A percentile compares a stretch with the other conserved stretches of the same genome.
These are phyloP conservation scores for Coelogynopora nodosa DNA, from an alignment of 2,888 invertebrate genomes.

Conservation along the genomic window DNA sequence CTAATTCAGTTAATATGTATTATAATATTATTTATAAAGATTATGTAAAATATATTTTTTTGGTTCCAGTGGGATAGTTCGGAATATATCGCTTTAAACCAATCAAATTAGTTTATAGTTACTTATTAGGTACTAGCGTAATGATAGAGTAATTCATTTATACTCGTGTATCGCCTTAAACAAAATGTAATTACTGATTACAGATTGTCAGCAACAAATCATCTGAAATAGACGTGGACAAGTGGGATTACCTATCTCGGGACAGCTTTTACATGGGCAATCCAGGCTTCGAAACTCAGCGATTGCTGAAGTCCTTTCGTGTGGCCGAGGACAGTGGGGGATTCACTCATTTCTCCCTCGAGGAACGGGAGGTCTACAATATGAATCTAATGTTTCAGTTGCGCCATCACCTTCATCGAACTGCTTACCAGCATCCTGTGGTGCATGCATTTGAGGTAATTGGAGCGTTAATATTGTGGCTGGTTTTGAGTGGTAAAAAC, in stretches of 20 bases:
- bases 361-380: not conserved
- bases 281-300: not conserved
- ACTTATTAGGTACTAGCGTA: too few relatives aligned
- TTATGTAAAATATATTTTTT: too few relatives aligned
- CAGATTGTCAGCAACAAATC: conserved; percentile 66
- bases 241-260: conserved; percentile 6
- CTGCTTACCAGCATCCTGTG: not conserved
- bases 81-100: too few relatives aligned
- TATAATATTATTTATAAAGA: too few relatives aligned
- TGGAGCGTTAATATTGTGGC: too few relatives aligned
- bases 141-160: too few relatives aligned
- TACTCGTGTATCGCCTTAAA: too few relatives aligned
- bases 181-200: conserved; percentile 46
- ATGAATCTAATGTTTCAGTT: not conserved
- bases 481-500: too few relatives aligned
- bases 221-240: conserved; percentile 28
- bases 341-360: not conserved
- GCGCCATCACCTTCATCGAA: not conserved
- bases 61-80: too few relatives aligned
- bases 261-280: not conserved
- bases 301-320: not conserved
- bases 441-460: not conserved
- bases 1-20: too few relatives aligned
- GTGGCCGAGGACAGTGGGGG: not conserved
- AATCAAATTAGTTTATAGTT: too few relatives aligned